A percentile compares a stretch with the other conserved stretches of the same genome.
Evolutionary conservation across 2,797 vertebrate species (phyloP).

Genomic region (Sebastes itinus): DNA sequence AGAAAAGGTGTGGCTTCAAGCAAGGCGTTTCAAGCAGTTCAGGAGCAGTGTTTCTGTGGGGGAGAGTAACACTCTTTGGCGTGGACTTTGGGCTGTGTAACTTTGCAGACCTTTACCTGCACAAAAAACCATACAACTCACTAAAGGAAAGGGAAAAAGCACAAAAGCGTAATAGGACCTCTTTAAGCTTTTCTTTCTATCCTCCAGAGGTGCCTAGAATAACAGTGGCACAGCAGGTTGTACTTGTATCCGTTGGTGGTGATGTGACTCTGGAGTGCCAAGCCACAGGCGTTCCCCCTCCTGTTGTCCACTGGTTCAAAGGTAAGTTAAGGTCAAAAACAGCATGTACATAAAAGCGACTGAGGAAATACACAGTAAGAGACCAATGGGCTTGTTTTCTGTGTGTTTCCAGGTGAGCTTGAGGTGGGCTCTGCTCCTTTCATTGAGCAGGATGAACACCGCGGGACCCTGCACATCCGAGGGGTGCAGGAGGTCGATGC

Average conservation of each 20-base stretch:
- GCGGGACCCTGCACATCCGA: constrained; percentile 81
- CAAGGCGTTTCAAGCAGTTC: too few relatives aligned
- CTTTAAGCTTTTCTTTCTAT: neutral
- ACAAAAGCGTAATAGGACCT: too few relatives aligned
- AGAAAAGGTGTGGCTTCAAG: too few relatives aligned
- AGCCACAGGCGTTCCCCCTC: constrained; percentile 82
- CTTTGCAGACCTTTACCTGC: too few relatives aligned
- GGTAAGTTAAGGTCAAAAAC: constrained; percentile 74
- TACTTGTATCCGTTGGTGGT: constrained; percentile 82
- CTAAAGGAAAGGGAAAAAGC: too few relatives aligned
- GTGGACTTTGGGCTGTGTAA: too few relatives aligned
- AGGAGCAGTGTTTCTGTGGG: too few relatives aligned
- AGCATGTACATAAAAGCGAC: neutral
- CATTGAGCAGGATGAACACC: constrained; percentile 71
- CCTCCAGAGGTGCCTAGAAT: constrained; percentile 81
- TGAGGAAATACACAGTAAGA: neutral
- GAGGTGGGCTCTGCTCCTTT: constrained; percentile 76
- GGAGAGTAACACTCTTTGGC: too few relatives aligned
- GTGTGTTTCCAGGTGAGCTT: constrained; percentile 79
- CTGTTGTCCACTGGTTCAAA: constrained; percentile 89
- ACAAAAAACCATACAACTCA: too few relatives aligned
- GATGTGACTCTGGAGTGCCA: constrained; percentile 86
- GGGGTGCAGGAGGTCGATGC: constrained; percentile 83
- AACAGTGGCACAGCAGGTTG: constrained; percentile 70
- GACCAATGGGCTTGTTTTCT: neutral